Percentiles rank a stretch among this genome's conserved stretches.
Conservation (phyloP, 2,797 vertebrate genomes). For the Allobates femoralis region DNA sequence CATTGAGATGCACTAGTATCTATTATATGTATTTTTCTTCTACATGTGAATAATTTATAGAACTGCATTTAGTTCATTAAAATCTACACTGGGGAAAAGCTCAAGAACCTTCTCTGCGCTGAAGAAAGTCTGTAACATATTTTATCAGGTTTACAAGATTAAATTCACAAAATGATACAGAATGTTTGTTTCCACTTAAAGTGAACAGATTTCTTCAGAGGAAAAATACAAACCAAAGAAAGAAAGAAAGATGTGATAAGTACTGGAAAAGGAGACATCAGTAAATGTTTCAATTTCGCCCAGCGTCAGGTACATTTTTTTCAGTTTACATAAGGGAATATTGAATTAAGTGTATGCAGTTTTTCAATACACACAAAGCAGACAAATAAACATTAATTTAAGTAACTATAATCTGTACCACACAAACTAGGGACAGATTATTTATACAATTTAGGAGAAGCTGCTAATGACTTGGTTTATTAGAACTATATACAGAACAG, state of each 20-base stretch:
- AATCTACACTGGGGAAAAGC: too few relatives aligned
- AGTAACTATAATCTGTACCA: not conserved
- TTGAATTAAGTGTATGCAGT: not conserved
- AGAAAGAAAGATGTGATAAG: not conserved
- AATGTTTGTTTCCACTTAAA: not conserved
- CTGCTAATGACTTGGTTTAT: too few relatives aligned
- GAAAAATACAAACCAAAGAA: not conserved
- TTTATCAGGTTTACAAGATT: not conserved
- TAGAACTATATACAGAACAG: too few relatives aligned
- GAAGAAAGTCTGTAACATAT: not conserved
- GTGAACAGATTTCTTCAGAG: not conserved
- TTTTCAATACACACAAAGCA: slow-evolving; percentile 4
- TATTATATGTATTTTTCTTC: too few relatives aligned
- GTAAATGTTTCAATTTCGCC: not conserved
- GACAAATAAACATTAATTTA: not conserved
- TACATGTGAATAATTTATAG: too few relatives aligned
- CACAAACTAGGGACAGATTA: not conserved
- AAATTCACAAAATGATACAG: not conserved
- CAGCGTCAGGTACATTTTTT: not conserved
- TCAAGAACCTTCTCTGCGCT: too few relatives aligned
- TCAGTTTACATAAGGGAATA: slow-evolving; percentile 32
- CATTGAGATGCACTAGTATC: too few relatives aligned
- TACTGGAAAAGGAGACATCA: slow-evolving; percentile 8
- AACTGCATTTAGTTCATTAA: too few relatives aligned
- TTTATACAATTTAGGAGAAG: too few relatives aligned